Evolutionary conservation across 2,113 vertebrate species (phyloP).

Genomic region (Pholis gunnellus): DNA sequence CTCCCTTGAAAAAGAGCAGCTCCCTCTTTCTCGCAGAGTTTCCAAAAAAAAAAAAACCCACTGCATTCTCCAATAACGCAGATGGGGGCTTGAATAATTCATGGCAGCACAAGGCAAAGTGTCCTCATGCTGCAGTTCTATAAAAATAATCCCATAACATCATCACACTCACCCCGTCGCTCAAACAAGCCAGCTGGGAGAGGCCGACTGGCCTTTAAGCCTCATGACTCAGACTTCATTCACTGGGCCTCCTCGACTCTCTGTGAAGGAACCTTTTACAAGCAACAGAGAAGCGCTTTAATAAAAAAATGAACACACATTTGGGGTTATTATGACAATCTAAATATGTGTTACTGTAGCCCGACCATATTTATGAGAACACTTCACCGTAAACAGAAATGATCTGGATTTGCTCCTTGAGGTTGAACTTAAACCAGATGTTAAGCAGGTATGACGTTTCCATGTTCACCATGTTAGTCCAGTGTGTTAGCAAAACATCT

Average conservation of each 20-base stretch:
- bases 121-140: conserved; percentile 76
- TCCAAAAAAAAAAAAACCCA: conserved; percentile 66
- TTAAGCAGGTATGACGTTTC: not conserved
- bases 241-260: conserved; percentile 33
- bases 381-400: not conserved
- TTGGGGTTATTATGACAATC: conserved; percentile 6
- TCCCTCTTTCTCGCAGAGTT: conserved; percentile 29
- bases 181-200: conserved; percentile 73
- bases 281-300: conserved; percentile 20
- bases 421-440: not conserved
- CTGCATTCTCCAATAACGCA: conserved; percentile 57
- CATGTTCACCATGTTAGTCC: not conserved
- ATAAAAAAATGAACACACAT: conserved; percentile 23
- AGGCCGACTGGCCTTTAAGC: conserved; percentile 58
- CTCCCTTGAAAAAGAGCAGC: conserved; percentile 43
- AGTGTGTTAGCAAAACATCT: not conserved
- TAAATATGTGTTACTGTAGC: not conserved
- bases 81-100: conserved; percentile 79
- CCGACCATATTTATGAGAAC: conserved; percentile 18
- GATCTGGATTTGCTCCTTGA: not conserved
- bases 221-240: conserved; percentile 67
- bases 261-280: conserved; percentile 27
- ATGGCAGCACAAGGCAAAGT: conserved; percentile 71
- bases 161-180: conserved; percentile 71
- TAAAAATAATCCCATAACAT: conserved; percentile 81